Conservation (phyloP, 1,140 invertebrate species). For the Sitobion miscanthi region DNA sequence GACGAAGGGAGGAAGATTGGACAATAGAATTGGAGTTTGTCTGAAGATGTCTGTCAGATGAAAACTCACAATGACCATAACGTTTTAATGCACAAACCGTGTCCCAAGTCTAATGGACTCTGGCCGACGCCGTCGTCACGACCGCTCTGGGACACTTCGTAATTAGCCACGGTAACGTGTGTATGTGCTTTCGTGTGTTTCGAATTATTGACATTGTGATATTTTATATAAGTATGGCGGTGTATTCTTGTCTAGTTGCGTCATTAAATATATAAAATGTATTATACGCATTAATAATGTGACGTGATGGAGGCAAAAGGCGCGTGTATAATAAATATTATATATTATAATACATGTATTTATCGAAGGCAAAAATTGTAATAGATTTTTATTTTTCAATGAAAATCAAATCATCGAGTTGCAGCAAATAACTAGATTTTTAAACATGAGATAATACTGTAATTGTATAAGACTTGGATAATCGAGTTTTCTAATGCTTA, state of each 20-base stretch:
- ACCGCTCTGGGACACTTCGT: not conserved
- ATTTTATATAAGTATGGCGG: not conserved
- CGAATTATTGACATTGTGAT: not conserved
- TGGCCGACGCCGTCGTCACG: not conserved
- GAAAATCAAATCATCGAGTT: not conserved
- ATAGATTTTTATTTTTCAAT: not conserved
- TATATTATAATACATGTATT: too few species aligned
- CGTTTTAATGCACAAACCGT: slow-evolving; percentile 36
- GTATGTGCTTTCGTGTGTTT: not conserved
- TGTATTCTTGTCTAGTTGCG: not conserved
- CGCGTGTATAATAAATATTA: not conserved
- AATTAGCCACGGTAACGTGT: not conserved
- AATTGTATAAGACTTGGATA: not conserved
- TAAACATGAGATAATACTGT: not conserved
- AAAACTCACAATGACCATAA: not conserved
- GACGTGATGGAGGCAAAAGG: not conserved
- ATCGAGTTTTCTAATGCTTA: not conserved
- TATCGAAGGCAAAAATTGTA: not conserved
- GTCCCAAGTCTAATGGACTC: slow-evolving; percentile 28
- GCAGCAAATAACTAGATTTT: not conserved
- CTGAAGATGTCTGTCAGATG: not conserved
- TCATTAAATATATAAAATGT: not conserved
- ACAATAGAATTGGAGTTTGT: not conserved
- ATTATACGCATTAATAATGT: not conserved
- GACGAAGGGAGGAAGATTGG: not conserved